Base-by-base conservation (phyloP, 1,140 invertebrate genomes). In the Philopotamus ludificatus region DNA sequence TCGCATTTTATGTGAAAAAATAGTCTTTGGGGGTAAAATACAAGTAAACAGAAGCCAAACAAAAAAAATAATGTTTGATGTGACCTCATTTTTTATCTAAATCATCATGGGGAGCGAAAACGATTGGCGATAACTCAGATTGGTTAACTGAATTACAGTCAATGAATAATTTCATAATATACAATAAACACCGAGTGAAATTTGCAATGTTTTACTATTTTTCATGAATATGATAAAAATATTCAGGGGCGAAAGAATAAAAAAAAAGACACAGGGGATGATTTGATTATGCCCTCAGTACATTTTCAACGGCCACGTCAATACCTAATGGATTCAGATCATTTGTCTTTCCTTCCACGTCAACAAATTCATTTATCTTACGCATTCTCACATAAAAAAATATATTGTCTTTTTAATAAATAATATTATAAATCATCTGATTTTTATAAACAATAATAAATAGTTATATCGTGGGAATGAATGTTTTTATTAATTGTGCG, bases 341-440 rank as follows among this genome's bases (percentile, higher is more conserved):
- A 66, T 66, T 66, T 66, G 65, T 66, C 65, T 66, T 66, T 44
- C 58, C 62, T 61, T 66, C 58, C 23, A 26, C 58, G 26, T 16
- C 58, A 18, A 16, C 42, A 39, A 23, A 53, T 66, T 39, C 58
- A 62, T 66, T 28, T 23, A 59, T 41, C 41, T 58, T 58, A 42
- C 34, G 20, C 23, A 1, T 3, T 44, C 3, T 18, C 3, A 44
- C 7, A 8, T 7, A 39, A 39, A 44, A 44, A 44, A 44, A 44
- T 44, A 44, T 12, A 44, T 15, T 44, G 20, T n/a, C n/a, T n/a
- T n/a, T n/a, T n/a, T n/a, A n/a, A n/a, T n/a, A n/a, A n/a, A n/a
- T n/a, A n/a, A n/a, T n/a, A n/a, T n/a, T n/a, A n/a, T n/a, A n/a
- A n/a, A n/a, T n/a, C n/a, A n/a, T n/a, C n/a, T n/a, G n/a, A n/a